Evolutionary conservation across 1,140 invertebrate species (phyloP), one percentile per base, ranked within the genome.

Genomic region (Protaetia brevitarsis): DNA sequence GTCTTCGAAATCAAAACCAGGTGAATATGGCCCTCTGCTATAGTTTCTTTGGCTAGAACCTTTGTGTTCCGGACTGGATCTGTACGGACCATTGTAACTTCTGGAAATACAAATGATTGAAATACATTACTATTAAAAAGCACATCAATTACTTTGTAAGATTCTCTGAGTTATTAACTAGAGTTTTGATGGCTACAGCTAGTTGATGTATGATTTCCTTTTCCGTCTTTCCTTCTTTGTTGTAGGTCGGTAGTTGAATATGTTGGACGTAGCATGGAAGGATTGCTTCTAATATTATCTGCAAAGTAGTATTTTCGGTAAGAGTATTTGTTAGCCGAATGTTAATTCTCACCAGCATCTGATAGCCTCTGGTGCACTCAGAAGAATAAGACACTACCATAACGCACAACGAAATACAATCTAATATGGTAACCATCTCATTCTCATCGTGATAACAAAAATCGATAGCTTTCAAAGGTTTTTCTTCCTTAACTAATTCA

Each of bases 331-430:
- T 1, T n/a, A 5, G 10, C 0, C 3, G 7, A 28, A 59, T 59
- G n/a, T n/a, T n/a, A n/a, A n/a, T n/a, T 30, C 82, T 84, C 79
- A 92, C 91, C 77, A 99, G 82, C 97, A 99, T 99, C 81, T 99
- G 97, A 79, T 96, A 94, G 31, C 95, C 95, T 69, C 98, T 83
- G 57, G 92, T 87, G 45, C 96, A 96, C 80, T 99, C 96, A 11
- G 96, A 92, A 0, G 96, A 92, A 81, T 99, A 99, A 1, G 96
- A 95, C 11, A 98, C 93, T 0, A 99, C 96, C 86, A 98, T 98
- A 0, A 99, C 96, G 77, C 94, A 97, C 19, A 96, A 84, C 3
- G 94, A 95, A 71, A 97, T 95, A 70, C 93, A 96, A 78, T 98
- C 95, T 27, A 97, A 79, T 1, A 98, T 91, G 6, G 91, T 93